Evolutionary conservation across 2,113 vertebrate genomes (phyloP).

Genomic region (Sylvietta virens): DNA sequence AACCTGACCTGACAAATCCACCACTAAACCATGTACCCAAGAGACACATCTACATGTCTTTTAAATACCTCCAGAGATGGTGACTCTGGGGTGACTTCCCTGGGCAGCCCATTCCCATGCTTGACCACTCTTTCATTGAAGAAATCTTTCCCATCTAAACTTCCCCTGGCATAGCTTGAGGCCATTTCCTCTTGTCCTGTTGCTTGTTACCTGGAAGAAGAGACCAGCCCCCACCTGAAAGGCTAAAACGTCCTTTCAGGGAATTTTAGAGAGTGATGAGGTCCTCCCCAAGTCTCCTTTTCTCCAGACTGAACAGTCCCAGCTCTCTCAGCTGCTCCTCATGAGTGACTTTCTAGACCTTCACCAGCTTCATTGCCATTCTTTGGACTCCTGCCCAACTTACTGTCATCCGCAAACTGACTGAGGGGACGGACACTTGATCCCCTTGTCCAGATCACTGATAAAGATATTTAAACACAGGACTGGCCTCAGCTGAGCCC

Average conservation of each 20-base stretch:
- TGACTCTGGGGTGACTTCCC: neutral
- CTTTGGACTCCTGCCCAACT: neutral
- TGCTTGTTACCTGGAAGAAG: neutral
- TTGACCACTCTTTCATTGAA: neutral
- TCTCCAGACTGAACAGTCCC: neutral
- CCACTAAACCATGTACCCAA: neutral
- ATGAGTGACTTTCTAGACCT: neutral
- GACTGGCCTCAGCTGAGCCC: too few species aligned
- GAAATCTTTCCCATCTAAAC: neutral
- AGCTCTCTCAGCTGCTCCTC: neutral
- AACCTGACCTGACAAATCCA: neutral
- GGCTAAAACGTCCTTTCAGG: neutral
- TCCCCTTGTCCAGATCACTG: neutral
- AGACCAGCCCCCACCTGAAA: too few species aligned
- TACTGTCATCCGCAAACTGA: neutral
- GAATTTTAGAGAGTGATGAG: neutral
- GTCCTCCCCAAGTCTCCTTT: neutral
- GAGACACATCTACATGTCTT: neutral
- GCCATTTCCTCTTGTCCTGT: neutral
- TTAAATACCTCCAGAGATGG: neutral
- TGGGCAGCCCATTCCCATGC: neutral
- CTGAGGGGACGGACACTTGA: neutral
- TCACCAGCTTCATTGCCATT: neutral
- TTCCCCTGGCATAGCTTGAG: neutral
- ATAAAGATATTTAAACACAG: neutral